These are phyloP conservation scores for Drosophila bocqueti DNA, from an alignment of 1,140 invertebrate genomes.

Conservation along the genomic window DNA sequence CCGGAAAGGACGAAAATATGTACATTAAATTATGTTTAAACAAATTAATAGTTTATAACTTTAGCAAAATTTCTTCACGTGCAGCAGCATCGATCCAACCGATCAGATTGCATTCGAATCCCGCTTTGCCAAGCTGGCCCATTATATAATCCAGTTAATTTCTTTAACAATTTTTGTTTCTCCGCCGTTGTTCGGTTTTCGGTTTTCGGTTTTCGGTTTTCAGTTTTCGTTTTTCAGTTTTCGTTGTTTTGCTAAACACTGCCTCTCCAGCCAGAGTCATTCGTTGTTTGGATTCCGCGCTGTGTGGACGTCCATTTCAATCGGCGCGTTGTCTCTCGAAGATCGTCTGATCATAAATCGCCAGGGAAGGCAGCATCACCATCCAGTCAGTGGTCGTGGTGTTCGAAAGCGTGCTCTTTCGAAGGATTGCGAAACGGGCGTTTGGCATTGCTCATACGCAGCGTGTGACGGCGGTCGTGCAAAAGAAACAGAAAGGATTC, in stretches of 20 bases:
- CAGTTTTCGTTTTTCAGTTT: constrained; percentile 6
- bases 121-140: constrained; percentile 36
- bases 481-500: constrained; percentile 11
- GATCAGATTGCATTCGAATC: constrained; percentile 76
- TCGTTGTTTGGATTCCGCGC: constrained; percentile 72
- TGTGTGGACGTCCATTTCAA: constrained; percentile 56
- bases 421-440: constrained; percentile 42
- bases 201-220: constrained; percentile 3
- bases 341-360: constrained; percentile 19
- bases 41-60: neutral
- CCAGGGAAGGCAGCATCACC: constrained; percentile 7
- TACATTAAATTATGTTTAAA: neutral
- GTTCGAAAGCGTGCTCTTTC: neutral
- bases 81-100: constrained; percentile 53
- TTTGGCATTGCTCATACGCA: constrained; percentile 53
- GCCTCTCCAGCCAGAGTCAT: constrained; percentile 53
- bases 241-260: constrained; percentile 58
- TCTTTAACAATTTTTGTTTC: constrained; percentile 76
- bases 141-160: constrained; percentile 84
- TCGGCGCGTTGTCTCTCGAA: constrained; percentile 38
- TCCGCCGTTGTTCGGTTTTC: constrained; percentile 24
- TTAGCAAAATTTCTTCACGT: neutral
- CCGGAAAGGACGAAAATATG: too few species aligned
- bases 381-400: neutral
- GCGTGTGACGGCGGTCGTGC: constrained; percentile 30